Evolutionary conservation across 2,888 invertebrate genomes (phyloP).

Genomic region (Helleia helle): DNA sequence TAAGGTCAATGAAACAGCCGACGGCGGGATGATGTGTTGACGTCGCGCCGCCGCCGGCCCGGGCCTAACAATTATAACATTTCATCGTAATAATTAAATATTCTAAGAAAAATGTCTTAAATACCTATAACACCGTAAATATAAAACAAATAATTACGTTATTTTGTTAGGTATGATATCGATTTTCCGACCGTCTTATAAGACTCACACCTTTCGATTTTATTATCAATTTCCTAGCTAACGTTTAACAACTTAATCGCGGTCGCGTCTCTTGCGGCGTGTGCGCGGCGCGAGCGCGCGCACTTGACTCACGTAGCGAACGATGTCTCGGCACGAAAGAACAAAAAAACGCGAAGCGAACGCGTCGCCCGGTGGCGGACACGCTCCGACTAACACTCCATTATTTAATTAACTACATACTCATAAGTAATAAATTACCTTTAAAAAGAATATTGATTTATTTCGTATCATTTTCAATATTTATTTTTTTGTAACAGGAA

Average conservation of each 20-base stretch:
- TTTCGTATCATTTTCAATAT: conserved; percentile 73
- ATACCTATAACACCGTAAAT: conserved; percentile 74
- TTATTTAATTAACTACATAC: conserved; percentile 73
- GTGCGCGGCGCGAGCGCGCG: conserved; percentile 26
- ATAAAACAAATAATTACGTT: conserved; percentile 74
- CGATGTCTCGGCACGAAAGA: conserved; percentile 56
- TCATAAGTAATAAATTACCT: conserved; percentile 72
- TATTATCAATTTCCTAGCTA: conserved; percentile 75
- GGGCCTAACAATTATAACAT: conserved; percentile 68
- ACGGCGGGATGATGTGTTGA: conserved; percentile 41
- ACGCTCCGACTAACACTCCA: conserved; percentile 64
- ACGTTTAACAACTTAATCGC: conserved; percentile 70
- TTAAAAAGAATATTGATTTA: conserved; percentile 74
- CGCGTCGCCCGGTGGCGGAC: conserved; percentile 55
- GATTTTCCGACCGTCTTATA: conserved; percentile 66
- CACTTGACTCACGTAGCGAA: conserved; percentile 41
- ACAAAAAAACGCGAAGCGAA: conserved; percentile 61
- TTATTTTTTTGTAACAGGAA: conserved; percentile 71
- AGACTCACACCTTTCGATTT: conserved; percentile 71
- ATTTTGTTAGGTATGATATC: conserved; percentile 74
- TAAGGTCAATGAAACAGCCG: conserved; percentile 64
- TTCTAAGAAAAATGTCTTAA: conserved; percentile 74
- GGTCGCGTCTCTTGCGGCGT: conserved; percentile 59
- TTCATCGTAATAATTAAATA: conserved; percentile 72
- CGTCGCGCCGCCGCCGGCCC: conserved; percentile 49